A percentile compares a stretch with the other conserved stretches of the same genome.
phyloP scores from a whole-genome alignment of 2,888 invertebrate species.

The Gonocerus acuteangulatus region DNA sequence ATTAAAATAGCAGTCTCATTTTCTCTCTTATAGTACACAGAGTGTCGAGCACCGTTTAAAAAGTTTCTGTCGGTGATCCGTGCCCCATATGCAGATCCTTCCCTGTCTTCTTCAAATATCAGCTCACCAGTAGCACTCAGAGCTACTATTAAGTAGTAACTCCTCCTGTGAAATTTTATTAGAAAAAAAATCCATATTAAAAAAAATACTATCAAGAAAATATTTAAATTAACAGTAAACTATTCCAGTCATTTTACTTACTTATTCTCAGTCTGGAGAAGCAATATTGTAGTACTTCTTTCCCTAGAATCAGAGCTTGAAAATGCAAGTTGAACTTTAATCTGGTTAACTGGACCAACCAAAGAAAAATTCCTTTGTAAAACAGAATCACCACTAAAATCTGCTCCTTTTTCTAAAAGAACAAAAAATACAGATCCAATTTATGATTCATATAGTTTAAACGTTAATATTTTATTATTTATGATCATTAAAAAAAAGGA shows the following conservation, averaged over 20 bases:
- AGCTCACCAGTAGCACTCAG: conserved; percentile 75
- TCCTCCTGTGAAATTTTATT: conserved; percentile 51
- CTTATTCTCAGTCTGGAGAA: conserved; percentile 77
- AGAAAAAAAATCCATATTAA: background rate
- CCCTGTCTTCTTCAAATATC: conserved; percentile 77
- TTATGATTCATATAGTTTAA: no score
- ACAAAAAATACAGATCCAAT: background rate
- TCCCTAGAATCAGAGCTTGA: conserved; percentile 72
- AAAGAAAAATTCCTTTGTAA: conserved; percentile 69
- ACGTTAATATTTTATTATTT: background rate
- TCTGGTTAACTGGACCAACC: conserved; percentile 60
- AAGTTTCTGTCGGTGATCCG: conserved; percentile 71
- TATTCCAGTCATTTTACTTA: conserved; percentile 43
- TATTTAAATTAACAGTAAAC: background rate
- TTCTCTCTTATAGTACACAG: conserved; percentile 60
- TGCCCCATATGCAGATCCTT: conserved; percentile 62
- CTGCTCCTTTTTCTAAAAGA: conserved; percentile 72
- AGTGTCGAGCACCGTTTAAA: conserved; percentile 72
- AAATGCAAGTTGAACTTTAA: conserved; percentile 79
- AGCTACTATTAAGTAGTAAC: conserved; percentile 74
- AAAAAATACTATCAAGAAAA: background rate
- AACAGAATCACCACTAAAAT: conserved; percentile 79
- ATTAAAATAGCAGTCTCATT: conserved; percentile 59
- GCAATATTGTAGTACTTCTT: conserved; percentile 66
- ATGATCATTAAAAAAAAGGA: background rate